Conservation (phyloP, 2,113 vertebrate species). For the Pseudorhombus dupliciocellatus region DNA sequence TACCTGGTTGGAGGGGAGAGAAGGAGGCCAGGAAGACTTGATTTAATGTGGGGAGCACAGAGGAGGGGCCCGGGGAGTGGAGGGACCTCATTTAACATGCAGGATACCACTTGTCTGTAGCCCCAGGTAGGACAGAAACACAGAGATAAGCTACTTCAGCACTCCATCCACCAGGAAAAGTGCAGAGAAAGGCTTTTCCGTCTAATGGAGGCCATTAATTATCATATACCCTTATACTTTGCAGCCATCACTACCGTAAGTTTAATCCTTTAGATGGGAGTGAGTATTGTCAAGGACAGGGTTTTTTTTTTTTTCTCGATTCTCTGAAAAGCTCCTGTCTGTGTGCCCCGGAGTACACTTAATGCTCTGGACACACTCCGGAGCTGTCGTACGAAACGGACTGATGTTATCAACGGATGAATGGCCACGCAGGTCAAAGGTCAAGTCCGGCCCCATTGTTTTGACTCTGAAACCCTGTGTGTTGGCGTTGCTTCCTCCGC, state of each 20-base stretch:
- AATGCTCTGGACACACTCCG: conserved; percentile 52
- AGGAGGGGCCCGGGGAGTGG: conserved; percentile 25
- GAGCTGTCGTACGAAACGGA: conserved; percentile 38
- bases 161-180: conserved; percentile 70
- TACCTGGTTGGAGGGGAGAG: conserved; percentile 39
- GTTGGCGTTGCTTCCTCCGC: conserved; percentile 66
- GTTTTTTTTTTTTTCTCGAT: conserved; percentile 22
- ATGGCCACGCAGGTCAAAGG: conserved; percentile 66
- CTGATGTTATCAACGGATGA: conserved; percentile 76
- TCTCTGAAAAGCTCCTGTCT: conserved; percentile 22
- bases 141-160: conserved; percentile 69
- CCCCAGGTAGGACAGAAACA: conserved; percentile 68
- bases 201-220: conserved; percentile 74
- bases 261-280: conserved; percentile 37
- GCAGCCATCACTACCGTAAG: conserved; percentile 56
- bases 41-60: conserved; percentile 55
- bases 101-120: conserved; percentile 72
- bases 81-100: conserved; percentile 74
- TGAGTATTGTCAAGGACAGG: conserved; percentile 34
- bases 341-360: conserved; percentile 19
- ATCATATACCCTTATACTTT: conserved; percentile 61
- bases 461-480: conserved; percentile 64
- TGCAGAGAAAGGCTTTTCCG: conserved; percentile 73
- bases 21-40: conserved; percentile 38
- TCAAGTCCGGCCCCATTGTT: conserved; percentile 75